Base-by-base conservation (phyloP, 2,113 vertebrate species). In the Callospermophilus lateralis region DNA sequence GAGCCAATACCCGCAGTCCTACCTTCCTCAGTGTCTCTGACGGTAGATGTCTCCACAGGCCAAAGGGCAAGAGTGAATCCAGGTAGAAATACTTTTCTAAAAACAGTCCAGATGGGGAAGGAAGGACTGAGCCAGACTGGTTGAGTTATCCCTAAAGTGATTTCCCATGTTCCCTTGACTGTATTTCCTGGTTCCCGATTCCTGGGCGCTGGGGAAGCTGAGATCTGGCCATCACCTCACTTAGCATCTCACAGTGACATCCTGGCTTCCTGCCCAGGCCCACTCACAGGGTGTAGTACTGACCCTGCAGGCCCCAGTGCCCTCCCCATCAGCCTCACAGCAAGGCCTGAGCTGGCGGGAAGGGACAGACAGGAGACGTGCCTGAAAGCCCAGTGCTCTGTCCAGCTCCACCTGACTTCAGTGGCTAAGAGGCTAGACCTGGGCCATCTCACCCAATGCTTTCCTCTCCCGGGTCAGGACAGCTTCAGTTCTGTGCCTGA, bases 261-360 rank as follows among this genome's bases (percentile, higher is more conserved):
- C 51, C 89, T 97, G 93, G 96, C 96, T 68, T 89, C 51, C 70
- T 84, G 95, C 95, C 86, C 74, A 89, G 93, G 51, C 51, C 88
- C 63, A 90, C 89, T 97, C 96, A 76, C 51, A 3, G 26, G 51
- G 48, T 53, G 86, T 89, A 73, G 61, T 28, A 63, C 83, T 84
- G 89, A 91, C 72, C 91, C 93, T 81, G 77, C 16, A 73, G 88
- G 58, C 13, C 84, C 65, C 80, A 32, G 48, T 68, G 7, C 85
- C 45, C 73, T 65, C 83, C 80, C 26, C 1, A 13, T 65, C n/a
- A 1, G 78, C 45, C 53, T 81, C 28, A 84, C 93, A 90, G 73
- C 53, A 83, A 53, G 76, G 90, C 26, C 80, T 74, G 32, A 78
- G 48, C 78, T 89, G 53, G 22, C 6, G 91, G 74, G 68, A 93